Evolutionary conservation across 2,888 invertebrate species (phyloP).

Genomic region (Polydrusus cervinus): DNA sequence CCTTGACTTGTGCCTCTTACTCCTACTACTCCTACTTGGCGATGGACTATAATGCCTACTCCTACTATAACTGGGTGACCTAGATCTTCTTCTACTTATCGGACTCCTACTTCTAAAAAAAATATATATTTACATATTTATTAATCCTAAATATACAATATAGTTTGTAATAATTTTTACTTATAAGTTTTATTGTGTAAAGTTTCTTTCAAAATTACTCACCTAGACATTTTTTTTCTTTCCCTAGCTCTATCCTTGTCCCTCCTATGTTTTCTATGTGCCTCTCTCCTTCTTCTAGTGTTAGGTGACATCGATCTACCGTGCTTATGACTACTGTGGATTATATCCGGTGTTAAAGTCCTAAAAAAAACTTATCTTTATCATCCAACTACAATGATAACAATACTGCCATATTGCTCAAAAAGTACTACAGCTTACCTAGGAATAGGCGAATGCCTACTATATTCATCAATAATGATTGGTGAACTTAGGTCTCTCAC

Average conservation of each 20-base stretch:
- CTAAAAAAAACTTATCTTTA: conserved; percentile 24
- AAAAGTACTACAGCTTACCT: conserved; percentile 26
- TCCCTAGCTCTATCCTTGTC: conserved; percentile 72
- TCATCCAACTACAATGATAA: too few species aligned
- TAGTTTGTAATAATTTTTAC: too few species aligned
- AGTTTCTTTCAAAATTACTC: neutral
- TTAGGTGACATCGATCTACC: conserved; percentile 58
- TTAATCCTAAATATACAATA: neutral
- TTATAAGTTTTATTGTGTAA: neutral
- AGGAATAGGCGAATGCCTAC: conserved; percentile 47
- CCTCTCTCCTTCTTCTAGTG: conserved; percentile 68
- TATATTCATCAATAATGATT: conserved; percentile 62
- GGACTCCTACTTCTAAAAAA: conserved; percentile 76
- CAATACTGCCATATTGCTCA: neutral
- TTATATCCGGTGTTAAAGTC: conserved; percentile 44
- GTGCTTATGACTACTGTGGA: conserved; percentile 58
- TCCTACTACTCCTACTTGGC: conserved; percentile 67
- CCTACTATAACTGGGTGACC: conserved; percentile 72
- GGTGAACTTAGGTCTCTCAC: conserved; percentile 61
- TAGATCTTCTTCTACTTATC: conserved; percentile 75
- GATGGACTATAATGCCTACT: conserved; percentile 70
- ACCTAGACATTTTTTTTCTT: conserved; percentile 59
- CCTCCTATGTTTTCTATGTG: conserved; percentile 71
- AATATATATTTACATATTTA: neutral
- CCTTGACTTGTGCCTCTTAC: conserved; percentile 73